Evolutionary conservation across 2,113 vertebrate genomes (phyloP), one percentile per base, ranked within the genome.

Genomic region (Strigops habroptila): DNA sequence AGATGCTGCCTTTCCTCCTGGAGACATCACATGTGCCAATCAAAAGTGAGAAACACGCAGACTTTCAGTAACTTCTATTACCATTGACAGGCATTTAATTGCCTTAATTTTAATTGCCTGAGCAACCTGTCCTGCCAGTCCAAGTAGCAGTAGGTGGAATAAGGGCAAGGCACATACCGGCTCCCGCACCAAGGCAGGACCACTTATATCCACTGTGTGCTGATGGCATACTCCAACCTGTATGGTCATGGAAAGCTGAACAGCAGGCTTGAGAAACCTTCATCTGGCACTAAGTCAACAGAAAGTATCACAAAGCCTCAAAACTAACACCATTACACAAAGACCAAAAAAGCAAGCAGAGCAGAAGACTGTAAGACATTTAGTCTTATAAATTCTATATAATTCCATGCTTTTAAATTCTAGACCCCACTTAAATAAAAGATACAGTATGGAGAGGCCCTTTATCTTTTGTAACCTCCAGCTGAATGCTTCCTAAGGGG

Each of bases 41-140:
- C 49, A 76, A 82, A 96, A 96, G n/a, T 37, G 44, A 82, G 75
- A 93, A 89, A 91, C 81, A 22, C 33, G n/a, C 28, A 55, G 79
- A 74, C 84, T 91, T 88, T 64, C 62, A 74, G 88, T 49, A 86
- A 67, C 57, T 91, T 63, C 71, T 71, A 17, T 60, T 79, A 71
- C 53, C 65, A 92, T 13, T 1, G 1, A 39, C 49, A 77, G 31
- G 44, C 46, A 60, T 79, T 94, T 57, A 76, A 55, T 43, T 59
- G 73, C 73, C 48, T 85, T 79, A 21, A 51, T 88, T 73, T 37
- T 83, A 68, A 43, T 83, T 4, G 4, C 39, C 39, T 39, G 39
- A 79, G 68, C 2, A 0, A 81, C 39, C 52, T 93, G 28, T 49
- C 73, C 68, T 71, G 74, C 75, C 92, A 70, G 55, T 27, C 83